phyloP scores from a whole-genome alignment of 92 coral and sea anemone species.

The Pocillopora grandis region DNA sequence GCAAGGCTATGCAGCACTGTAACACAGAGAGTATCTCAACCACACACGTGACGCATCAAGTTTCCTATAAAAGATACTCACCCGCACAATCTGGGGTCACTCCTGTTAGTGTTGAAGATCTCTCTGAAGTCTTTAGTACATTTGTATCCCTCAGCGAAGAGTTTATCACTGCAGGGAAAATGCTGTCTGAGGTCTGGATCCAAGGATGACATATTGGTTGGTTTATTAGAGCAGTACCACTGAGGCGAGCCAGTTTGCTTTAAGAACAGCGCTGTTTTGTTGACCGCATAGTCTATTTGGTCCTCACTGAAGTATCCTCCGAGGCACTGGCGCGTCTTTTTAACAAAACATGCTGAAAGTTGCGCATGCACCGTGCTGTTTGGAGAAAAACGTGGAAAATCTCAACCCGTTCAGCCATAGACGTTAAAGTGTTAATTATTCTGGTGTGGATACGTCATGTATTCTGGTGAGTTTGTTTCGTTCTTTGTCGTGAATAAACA shows the following conservation, averaged over 20 bases:
- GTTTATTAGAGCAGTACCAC: constrained; percentile 42
- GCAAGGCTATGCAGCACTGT: too few species aligned
- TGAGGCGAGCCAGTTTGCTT: constrained; percentile 33
- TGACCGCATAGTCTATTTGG: background rate
- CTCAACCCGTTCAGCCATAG: too few species aligned
- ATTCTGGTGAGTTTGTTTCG: too few species aligned
- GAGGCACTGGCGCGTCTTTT: constrained; percentile 20
- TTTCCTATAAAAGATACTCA: background rate
- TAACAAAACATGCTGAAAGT: constrained; percentile 6
- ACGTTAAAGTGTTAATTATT: too few species aligned
- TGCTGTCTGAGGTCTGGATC: constrained; percentile 25
- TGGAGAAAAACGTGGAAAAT: background rate
- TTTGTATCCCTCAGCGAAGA: constrained; percentile 29
- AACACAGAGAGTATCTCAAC: too few species aligned
- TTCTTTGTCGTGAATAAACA: too few species aligned
- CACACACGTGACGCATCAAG: background rate
- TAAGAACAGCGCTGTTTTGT: constrained; percentile 28
- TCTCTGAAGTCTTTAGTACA: constrained; percentile 38
- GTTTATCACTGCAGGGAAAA: constrained; percentile 38
- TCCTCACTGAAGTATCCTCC: constrained; percentile 20
- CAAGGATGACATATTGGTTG: constrained; percentile 28
- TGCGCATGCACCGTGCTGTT: constrained; percentile 10
- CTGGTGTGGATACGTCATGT: too few species aligned
- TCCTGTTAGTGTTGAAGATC: constrained; percentile 32
- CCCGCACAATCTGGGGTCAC: constrained; percentile 46